Evolutionary conservation across 2,888 invertebrate species (phyloP), one percentile per base, ranked within the genome.

Genomic region (Zootermopsis nevadensis): DNA sequence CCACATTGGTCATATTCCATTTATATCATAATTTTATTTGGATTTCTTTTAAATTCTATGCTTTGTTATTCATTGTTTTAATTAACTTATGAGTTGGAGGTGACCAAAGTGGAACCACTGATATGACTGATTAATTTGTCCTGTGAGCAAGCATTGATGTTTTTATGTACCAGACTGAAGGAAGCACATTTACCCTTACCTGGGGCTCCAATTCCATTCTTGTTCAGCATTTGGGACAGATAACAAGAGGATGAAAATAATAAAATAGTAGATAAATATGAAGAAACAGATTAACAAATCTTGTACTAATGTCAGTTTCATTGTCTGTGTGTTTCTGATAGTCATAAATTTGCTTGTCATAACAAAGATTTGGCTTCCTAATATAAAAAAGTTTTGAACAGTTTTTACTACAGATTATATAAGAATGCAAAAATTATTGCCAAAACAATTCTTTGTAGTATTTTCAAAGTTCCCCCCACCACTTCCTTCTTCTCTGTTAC

Each of bases 141-240:
- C 19, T 69, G 69, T 27, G 3, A 38, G 33, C 74, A 74, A 74
- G 74, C 74, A 74, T 42, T 27, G 35, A 38, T n/a, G 15, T 33
- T 8, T 38, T 15, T 74, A 69, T 33, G 8, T 8, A 12, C 38
- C 74, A 74, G 19, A 60, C n/a, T 60, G 60, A n/a, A 60, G n/a
- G 69, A 67, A 81, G 81, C 30, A 19, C n/a, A 27, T 81, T 30
- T 72, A 53, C n/a, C 69, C 81, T 72, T 72, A 69, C 81, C 81
- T 72, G 48, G 69, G 48, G 35, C 48, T 69, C 69, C 67, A 48
- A 38, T 72, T 81, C 69, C 69, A 33, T 30, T 31, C 72, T 72
- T 53, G 69, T 72, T 81, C 81, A 72, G 72, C 81, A 81, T 60
- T 60, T 69, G 69, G 72, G 72, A 69, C 24, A 81, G 48, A 81